Evolutionary conservation across 2,797 vertebrate genomes (phyloP).

Genomic region (Pygocentrus nattereri): DNA sequence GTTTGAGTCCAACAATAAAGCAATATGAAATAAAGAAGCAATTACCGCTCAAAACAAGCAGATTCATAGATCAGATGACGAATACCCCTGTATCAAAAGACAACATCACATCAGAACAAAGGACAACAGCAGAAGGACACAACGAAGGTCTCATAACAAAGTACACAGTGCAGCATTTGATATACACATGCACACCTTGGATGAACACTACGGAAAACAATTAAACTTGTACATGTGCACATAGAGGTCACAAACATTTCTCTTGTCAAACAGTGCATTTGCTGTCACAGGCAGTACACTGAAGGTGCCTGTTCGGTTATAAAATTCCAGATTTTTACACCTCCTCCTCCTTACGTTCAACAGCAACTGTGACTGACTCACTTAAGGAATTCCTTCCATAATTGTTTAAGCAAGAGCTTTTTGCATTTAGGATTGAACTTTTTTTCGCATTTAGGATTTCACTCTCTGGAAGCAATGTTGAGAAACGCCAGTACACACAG

Average conservation of each 20-base stretch:
- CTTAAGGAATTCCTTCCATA: constrained; percentile 32
- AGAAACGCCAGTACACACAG: constrained; percentile 31
- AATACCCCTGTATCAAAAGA: constrained; percentile 95
- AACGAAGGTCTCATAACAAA: constrained; percentile 76
- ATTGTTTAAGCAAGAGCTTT: constrained; percentile 18
- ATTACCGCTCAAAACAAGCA: constrained; percentile 96
- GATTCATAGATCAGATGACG: constrained; percentile 93
- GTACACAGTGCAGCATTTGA: constrained; percentile 64
- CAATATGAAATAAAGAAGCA: constrained; percentile 93
- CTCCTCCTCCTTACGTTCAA: constrained; percentile 46
- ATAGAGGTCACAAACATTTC: constrained; percentile 14
- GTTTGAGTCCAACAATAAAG: constrained; percentile 66
- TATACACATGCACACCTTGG: constrained; percentile 77
- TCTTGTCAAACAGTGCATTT: constrained; percentile 73
- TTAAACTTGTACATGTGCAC: constrained; percentile 10
- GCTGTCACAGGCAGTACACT: constrained; percentile 89
- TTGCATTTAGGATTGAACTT: constrained; percentile 64
- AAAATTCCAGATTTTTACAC: constrained; percentile 61
- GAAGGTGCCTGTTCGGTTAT: constrained; percentile 87
- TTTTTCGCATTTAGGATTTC: too few relatives aligned
- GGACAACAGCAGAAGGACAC: constrained; percentile 78
- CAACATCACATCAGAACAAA: constrained; percentile 90
- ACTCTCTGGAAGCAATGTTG: constrained; percentile 34
- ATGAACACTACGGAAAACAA: constrained; percentile 62
- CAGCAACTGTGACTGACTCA: constrained; percentile 28